These are phyloP conservation scores for Chaenodraco wilsoni DNA, from an alignment of 2,797 vertebrate species.

Conservation along the genomic window DNA sequence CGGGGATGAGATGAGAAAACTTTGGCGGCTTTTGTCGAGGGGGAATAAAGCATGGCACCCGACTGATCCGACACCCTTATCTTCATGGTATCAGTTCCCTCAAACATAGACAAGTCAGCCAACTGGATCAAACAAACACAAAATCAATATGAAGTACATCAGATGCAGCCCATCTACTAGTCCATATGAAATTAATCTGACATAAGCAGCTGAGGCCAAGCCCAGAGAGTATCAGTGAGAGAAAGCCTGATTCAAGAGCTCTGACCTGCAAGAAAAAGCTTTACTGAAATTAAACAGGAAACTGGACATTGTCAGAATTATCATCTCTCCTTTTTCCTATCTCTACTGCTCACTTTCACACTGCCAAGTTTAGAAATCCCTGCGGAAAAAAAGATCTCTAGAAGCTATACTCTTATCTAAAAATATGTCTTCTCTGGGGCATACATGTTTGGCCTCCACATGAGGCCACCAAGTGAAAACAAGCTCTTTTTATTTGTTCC, in stretches of 20 bases:
- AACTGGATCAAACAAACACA: constrained; percentile 66
- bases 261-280: constrained; percentile 77
- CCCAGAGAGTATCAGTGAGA: constrained; percentile 23
- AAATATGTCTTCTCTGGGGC: constrained; percentile 25
- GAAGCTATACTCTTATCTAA: constrained; percentile 24
- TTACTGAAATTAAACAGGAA: constrained; percentile 43
- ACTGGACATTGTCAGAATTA: constrained; percentile 29
- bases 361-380: constrained; percentile 53
- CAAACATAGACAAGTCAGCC: constrained; percentile 61
- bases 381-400: constrained; percentile 38
- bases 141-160: constrained; percentile 68
- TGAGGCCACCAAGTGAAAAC: constrained; percentile 41
- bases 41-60: constrained; percentile 75
- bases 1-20: constrained; percentile 64
- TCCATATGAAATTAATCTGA: constrained; percentile 80
- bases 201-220: constrained; percentile 76
- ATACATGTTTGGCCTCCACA: constrained; percentile 33
- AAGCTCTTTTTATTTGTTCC: constrained; percentile 3
- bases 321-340: constrained; percentile 22
- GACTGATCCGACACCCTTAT: constrained; percentile 77
- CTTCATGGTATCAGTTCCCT: constrained; percentile 60
- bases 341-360: constrained; percentile 33
- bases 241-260: constrained; percentile 33
- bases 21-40: constrained; percentile 72
- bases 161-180: constrained; percentile 61